phyloP scores from a whole-genome alignment of 2,888 invertebrate species.

The Calameuta filiformis region DNA sequence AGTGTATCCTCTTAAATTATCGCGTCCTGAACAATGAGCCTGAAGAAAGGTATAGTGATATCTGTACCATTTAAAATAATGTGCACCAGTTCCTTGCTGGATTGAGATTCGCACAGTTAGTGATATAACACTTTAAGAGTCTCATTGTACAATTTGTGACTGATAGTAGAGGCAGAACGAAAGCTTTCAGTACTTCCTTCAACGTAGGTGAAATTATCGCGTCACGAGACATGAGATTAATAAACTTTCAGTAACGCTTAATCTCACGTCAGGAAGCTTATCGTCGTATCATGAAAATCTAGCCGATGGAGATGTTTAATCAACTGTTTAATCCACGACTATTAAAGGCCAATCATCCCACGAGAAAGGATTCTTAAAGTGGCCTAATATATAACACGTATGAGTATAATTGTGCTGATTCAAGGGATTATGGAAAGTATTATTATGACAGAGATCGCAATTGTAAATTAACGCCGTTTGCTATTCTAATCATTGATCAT shows the following conservation, averaged over 20 bases:
- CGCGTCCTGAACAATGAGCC: neutral
- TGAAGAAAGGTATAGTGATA: neutral
- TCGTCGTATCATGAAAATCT: neutral
- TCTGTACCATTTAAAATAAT: neutral
- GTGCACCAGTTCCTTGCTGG: neutral
- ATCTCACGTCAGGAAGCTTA: neutral
- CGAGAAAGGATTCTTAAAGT: neutral
- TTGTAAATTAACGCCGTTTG: neutral
- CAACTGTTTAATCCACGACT: neutral
- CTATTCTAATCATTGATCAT: neutral
- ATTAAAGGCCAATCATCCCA: neutral
- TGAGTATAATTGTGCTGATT: neutral
- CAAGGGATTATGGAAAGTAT: neutral
- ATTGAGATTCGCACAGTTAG: neutral
- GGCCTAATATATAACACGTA: neutral
- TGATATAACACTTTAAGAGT: neutral
- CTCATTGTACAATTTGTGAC: neutral
- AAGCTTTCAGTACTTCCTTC: neutral
- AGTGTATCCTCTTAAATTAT: neutral
- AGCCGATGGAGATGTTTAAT: neutral
- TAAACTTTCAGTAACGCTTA: neutral
- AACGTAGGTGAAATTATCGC: neutral
- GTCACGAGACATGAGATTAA: neutral
- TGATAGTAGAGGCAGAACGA: neutral
- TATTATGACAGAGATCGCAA: neutral